phyloP scores from a whole-genome alignment of 2,888 invertebrate species.

The Athetis lepigone region DNA sequence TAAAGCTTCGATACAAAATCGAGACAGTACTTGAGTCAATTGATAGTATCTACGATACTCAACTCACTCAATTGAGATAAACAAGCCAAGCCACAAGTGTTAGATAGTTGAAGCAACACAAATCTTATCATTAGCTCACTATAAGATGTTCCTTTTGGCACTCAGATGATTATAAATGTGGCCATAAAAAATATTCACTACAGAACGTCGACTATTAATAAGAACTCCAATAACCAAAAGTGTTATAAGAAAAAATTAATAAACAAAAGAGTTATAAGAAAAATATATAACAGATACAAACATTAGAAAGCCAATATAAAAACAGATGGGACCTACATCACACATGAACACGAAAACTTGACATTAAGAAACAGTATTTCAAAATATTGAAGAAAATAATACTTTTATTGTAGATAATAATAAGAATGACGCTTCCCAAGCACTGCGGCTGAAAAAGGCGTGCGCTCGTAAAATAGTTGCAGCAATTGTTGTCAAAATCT shows the following conservation, averaged over 20 bases:
- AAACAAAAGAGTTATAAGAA: conserved; percentile 1
- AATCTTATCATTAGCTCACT: conserved; percentile 25
- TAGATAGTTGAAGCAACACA: conserved; percentile 31
- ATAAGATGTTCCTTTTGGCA: conserved; percentile 6
- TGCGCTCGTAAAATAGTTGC: conserved; percentile 28
- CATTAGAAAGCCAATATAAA: neutral
- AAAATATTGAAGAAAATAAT: conserved; percentile 25
- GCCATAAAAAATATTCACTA: conserved; percentile 13
- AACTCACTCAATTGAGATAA: conserved; percentile 40
- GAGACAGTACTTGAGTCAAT: conserved; percentile 53
- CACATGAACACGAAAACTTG: neutral
- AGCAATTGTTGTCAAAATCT: no score
- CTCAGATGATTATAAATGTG: neutral
- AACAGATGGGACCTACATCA: neutral
- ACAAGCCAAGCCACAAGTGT: conserved; percentile 43
- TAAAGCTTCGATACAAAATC: conserved; percentile 48
- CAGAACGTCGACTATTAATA: neutral
- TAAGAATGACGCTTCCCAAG: conserved; percentile 26
- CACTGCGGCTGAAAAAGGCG: conserved; percentile 38
- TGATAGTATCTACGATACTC: conserved; percentile 35
- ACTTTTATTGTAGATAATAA: conserved; percentile 19
- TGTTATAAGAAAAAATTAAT: conserved; percentile 3
- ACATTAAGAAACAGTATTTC: neutral
- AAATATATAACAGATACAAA: neutral
- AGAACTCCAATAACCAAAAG: conserved; percentile 1